Conservation (phyloP, 2,888 invertebrate species). For the Clivina fossor region DNA sequence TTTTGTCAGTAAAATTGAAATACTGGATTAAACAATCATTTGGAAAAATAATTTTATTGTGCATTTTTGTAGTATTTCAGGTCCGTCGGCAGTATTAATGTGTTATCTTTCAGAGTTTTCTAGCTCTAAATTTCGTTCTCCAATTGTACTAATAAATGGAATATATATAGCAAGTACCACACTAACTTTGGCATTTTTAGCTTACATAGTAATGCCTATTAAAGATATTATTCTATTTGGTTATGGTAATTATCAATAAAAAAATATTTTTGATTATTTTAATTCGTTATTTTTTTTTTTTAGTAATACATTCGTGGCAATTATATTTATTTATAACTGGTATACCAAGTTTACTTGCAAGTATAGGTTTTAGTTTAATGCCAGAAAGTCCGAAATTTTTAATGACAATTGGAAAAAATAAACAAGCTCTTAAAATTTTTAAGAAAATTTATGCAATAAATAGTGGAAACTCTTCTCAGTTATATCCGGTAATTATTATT, state of each 20-base stretch:
- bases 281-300: slow-evolving; percentile 34
- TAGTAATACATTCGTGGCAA: slow-evolving; percentile 65
- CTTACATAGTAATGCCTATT: slow-evolving; percentile 70
- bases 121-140: too few species aligned
- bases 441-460: slow-evolving; percentile 66
- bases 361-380: slow-evolving; percentile 60
- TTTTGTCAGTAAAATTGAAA: too few species aligned
- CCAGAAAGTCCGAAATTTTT: slow-evolving; percentile 82
- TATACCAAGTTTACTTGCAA: slow-evolving; percentile 67
- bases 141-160: slow-evolving; percentile 66
- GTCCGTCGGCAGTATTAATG: too few species aligned
- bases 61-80: too few species aligned
- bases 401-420: slow-evolving; percentile 67
- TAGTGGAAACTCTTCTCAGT: slow-evolving; percentile 61
- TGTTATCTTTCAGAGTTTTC: too few species aligned
- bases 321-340: slow-evolving; percentile 62
- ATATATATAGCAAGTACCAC: slow-evolving; percentile 67
- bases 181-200: slow-evolving; percentile 66
- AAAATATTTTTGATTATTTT: too few species aligned
- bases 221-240: slow-evolving; percentile 49
- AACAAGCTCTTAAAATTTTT: slow-evolving; percentile 67
- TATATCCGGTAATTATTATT: slow-evolving; percentile 63
- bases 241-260: too few species aligned
- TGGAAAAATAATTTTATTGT: too few species aligned
- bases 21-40: too few species aligned